A percentile compares a stretch with the other conserved stretches of the same genome.
phyloP scores from a whole-genome alignment of 1,140 invertebrate genomes.

The Mactra quadrangularis region DNA sequence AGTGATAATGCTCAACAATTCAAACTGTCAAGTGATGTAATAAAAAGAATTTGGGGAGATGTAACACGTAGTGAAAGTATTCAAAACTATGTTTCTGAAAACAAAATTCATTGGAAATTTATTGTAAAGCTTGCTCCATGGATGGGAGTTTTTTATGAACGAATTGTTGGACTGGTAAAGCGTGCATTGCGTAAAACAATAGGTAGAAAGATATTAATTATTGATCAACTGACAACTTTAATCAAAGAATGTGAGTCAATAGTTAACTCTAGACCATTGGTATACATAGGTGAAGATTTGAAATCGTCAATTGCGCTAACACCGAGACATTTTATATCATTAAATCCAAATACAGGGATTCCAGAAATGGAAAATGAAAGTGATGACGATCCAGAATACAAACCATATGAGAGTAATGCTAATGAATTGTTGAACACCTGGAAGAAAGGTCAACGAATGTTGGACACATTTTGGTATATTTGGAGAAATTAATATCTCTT shows the following conservation, averaged over 20 bases:
- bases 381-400: constrained; percentile 2
- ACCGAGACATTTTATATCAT: constrained; percentile 7
- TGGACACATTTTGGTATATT: background rate
- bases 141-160: constrained; percentile 25
- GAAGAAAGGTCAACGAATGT: constrained; percentile 5
- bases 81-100: background rate
- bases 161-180: constrained; percentile 21
- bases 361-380: constrained; percentile 7
- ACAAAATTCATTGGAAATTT: constrained; percentile 1
- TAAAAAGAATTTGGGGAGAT: constrained; percentile 8
- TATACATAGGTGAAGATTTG: constrained; percentile 21
- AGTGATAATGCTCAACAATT: constrained; percentile 29
- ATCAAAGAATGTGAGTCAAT: constrained; percentile 19
- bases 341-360: constrained; percentile 23
- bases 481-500: constrained; percentile 21
- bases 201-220: constrained; percentile 13
- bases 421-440: background rate
- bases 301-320: constrained; percentile 17
- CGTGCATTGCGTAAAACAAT: constrained; percentile 24
- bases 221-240: constrained; percentile 16
- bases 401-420: background rate
- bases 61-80: background rate
- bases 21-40: constrained; percentile 11
- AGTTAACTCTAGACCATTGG: constrained; percentile 17
- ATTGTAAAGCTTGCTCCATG: constrained; percentile 3